These are phyloP conservation scores for Arctocebus calabarensis DNA, from an alignment of 2,797 vertebrate species.

Conservation along the genomic window DNA sequence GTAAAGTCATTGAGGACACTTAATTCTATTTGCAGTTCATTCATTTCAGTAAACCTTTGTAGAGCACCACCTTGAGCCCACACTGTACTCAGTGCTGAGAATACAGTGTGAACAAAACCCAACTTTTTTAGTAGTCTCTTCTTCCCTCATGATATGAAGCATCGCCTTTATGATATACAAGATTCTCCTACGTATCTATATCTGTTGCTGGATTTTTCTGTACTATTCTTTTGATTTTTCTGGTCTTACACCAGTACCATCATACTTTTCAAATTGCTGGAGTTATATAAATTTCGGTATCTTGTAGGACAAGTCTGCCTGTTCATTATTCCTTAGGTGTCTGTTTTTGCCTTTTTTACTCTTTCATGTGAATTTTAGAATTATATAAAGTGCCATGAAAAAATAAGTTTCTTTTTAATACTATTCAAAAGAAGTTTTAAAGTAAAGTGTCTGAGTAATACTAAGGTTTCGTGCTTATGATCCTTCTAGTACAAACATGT, in stretches of 20 bases:
- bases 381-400: background rate
- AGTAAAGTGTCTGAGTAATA: background rate
- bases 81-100: background rate
- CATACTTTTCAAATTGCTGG: background rate
- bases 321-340: background rate
- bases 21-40: background rate
- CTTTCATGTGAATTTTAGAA: conserved; percentile 48
- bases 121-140: background rate
- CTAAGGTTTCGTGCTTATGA: background rate
- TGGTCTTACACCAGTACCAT: background rate
- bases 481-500: background rate
- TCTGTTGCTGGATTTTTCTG: background rate
- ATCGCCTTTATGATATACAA: background rate
- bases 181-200: background rate
- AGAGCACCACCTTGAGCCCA: background rate
- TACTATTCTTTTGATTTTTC: background rate
- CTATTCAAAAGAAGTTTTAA: background rate
- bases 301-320: background rate
- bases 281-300: background rate
- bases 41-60: background rate
- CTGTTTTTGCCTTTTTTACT: background rate
- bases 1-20: conserved; percentile 80
- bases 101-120: background rate
- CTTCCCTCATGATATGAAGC: background rate
- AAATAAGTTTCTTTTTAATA: conserved; percentile 9